Percentiles rank a stretch among this genome's conserved stretches.
Conservation (phyloP, 1,140 invertebrate species). For the Coenobita brevimanus region DNA sequence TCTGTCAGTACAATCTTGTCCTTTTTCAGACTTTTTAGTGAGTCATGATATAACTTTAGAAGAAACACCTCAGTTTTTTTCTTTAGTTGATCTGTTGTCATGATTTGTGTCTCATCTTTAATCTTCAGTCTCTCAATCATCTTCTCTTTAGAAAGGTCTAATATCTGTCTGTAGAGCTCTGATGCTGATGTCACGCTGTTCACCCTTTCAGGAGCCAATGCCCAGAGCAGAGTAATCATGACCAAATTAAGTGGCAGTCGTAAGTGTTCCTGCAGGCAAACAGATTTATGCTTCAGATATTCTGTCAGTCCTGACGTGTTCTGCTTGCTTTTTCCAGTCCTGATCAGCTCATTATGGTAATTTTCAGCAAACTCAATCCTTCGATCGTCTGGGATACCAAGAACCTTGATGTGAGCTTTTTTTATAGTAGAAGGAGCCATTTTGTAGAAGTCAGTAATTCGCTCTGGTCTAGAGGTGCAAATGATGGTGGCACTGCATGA, state of each 20-base stretch:
- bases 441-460: constrained; percentile 21
- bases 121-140: constrained; percentile 9
- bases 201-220: background rate
- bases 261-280: constrained; percentile 16
- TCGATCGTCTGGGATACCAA: constrained; percentile 6
- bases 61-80: background rate
- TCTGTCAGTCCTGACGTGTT: constrained; percentile 5
- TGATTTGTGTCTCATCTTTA: background rate
- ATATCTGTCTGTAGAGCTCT: constrained; percentile 13
- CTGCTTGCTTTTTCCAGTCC: background rate
- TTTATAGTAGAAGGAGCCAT: background rate
- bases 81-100: background rate
- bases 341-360: constrained; percentile 28
- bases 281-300: background rate
- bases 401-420: background rate
- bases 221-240: constrained; percentile 21
- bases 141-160: background rate
- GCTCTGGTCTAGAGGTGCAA: constrained; percentile 25
- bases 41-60: background rate
- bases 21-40: background rate
- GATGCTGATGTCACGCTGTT: constrained; percentile 35
- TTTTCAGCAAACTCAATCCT: constrained; percentile 2
- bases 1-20: constrained; percentile 11
- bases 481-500: background rate
- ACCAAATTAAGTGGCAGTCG: constrained; percentile 30